Evolutionary conservation across 2,888 invertebrate genomes (phyloP).

Genomic region (Athalia rosae): DNA sequence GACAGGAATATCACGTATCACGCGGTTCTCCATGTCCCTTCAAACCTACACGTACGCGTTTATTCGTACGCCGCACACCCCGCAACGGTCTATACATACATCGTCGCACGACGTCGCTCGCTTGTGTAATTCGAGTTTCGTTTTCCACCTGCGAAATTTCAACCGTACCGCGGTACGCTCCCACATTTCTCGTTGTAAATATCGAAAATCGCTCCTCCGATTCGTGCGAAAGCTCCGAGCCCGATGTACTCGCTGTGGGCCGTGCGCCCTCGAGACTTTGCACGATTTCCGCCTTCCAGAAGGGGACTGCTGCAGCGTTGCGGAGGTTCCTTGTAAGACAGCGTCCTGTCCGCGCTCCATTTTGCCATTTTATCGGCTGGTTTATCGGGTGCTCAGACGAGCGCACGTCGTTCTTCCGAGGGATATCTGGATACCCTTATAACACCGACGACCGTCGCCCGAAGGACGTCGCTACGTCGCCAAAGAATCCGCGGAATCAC

Average conservation of each 20-base stretch:
- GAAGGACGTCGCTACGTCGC: too few species aligned
- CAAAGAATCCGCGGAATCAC: background rate
- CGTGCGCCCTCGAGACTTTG: constrained; percentile 47
- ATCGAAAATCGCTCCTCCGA: background rate
- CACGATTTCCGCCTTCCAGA: constrained; percentile 43
- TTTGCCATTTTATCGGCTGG: constrained; percentile 48
- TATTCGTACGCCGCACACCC: background rate
- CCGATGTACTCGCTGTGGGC: constrained; percentile 9
- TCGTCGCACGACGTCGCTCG: too few species aligned
- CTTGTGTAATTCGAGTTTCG: constrained; percentile 3
- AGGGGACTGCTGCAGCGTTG: constrained; percentile 28
- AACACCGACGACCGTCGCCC: background rate
- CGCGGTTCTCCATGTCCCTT: background rate
- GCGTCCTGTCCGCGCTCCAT: constrained; percentile 47
- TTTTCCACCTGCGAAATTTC: constrained; percentile 1
- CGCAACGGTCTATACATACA: too few species aligned
- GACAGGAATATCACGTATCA: constrained; percentile 39
- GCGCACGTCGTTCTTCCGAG: constrained; percentile 40
- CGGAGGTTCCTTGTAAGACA: constrained; percentile 47
- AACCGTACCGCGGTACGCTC: background rate
- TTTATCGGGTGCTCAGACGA: constrained; percentile 47
- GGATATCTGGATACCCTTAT: background rate
- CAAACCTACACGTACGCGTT: background rate
- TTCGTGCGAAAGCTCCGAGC: background rate
- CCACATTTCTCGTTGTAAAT: background rate